These are phyloP conservation scores for Colistium nudipinnis DNA, from an alignment of 2,113 vertebrate species.

Conservation along the genomic window DNA sequence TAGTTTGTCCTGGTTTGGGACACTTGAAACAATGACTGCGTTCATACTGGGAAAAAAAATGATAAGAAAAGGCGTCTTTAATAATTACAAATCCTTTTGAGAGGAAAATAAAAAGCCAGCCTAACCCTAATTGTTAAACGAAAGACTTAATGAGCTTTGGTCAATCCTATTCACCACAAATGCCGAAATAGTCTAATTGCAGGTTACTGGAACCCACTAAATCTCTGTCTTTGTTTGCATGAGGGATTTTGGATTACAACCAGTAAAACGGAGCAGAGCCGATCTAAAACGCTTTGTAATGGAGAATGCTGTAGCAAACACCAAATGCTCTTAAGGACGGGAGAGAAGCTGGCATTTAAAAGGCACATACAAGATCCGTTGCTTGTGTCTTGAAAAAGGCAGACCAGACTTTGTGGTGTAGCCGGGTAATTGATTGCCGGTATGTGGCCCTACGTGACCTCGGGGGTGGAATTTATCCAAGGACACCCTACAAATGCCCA, in stretches of 20 bases:
- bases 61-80: conserved; percentile 14
- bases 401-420: not conserved
- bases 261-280: conserved; percentile 13
- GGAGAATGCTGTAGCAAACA: too few species aligned
- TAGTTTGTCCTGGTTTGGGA: not conserved
- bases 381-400: not conserved
- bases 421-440: conserved; percentile 41
- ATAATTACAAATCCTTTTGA: conserved; percentile 26
- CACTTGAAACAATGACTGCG: conserved; percentile 30
- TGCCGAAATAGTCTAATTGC: conserved; percentile 22
- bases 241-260: conserved; percentile 2
- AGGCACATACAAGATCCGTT: not conserved
- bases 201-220: conserved; percentile 40
- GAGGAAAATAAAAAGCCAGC: not conserved
- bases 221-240: conserved; percentile 44
- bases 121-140: not conserved
- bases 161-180: conserved; percentile 30
- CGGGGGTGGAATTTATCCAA: conserved; percentile 22
- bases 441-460: conserved; percentile 36
- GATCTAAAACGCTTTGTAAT: too few species aligned
- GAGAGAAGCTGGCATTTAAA: not conserved
- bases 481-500: conserved; percentile 52
- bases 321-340: too few species aligned
- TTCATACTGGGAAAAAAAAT: conserved; percentile 14
- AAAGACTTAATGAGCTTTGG: conserved; percentile 16